These are phyloP conservation scores for Propsilocerus akamusi DNA, from an alignment of 1,140 invertebrate genomes.

Conservation along the genomic window DNA sequence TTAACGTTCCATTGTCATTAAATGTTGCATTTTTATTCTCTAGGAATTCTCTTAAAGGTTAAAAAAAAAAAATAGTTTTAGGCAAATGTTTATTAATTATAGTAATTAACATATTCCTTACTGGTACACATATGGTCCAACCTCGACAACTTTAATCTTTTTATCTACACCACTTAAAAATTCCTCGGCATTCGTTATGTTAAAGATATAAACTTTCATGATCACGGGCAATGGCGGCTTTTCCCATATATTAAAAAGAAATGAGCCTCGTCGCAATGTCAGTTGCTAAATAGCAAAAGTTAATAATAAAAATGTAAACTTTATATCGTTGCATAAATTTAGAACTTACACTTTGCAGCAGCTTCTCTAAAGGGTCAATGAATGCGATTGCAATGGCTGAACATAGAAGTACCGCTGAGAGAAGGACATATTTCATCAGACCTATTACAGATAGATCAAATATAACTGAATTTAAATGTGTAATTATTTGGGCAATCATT, in stretches of 20 bases:
- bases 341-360: slow-evolving; percentile 30
- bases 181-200: slow-evolving; percentile 57
- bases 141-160: slow-evolving; percentile 50
- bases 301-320: slow-evolving; percentile 1
- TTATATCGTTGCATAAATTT: background rate
- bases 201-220: slow-evolving; percentile 63
- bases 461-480: background rate
- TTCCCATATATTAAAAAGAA: slow-evolving; percentile 43
- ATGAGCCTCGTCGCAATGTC: slow-evolving; percentile 28
- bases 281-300: slow-evolving; percentile 29
- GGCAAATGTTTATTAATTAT: no score
- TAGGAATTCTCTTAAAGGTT: slow-evolving; percentile 39
- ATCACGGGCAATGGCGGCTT: slow-evolving; percentile 48
- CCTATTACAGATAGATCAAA: background rate
- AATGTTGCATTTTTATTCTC: slow-evolving; percentile 44
- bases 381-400: slow-evolving; percentile 27
- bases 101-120: slow-evolving; percentile 29
- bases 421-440: slow-evolving; percentile 1
- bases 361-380: slow-evolving; percentile 28
- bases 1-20: slow-evolving; percentile 56
- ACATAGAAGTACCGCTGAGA: slow-evolving; percentile 19
- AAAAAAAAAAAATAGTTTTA: no score
- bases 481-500: no score
- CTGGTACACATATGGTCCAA: slow-evolving; percentile 77
- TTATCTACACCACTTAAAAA: slow-evolving; percentile 44